Percentiles rank a stretch among this genome's conserved stretches.
These are phyloP conservation scores for Oryctolagus cuniculus DNA, from an alignment of 2,113 vertebrate genomes.

Conservation along the genomic window mOryCun1.1 NC_091439.1:13052001-13052500, in stretches of 20 bases:
- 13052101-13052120: background rate
- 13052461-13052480: background rate
- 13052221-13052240: constrained; percentile 53
- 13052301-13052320: background rate
- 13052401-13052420: background rate
- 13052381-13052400: background rate
- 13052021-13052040: background rate
- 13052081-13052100: background rate
- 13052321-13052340: no score
- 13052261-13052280: constrained; percentile 42
- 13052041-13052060: background rate
- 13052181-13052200: constrained; percentile 42
- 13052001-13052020: background rate
- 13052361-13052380: background rate
- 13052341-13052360: background rate
- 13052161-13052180: constrained; percentile 13
- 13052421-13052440: background rate
- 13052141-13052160: background rate
- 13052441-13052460: background rate
- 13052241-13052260: constrained; percentile 25
- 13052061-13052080: background rate
- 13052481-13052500: background rate
- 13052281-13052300: background rate
- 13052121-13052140: background rate
- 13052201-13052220: background rate